Base-by-base conservation (phyloP, 2,888 invertebrate species). In the Cheiracanthium punctorium region DNA sequence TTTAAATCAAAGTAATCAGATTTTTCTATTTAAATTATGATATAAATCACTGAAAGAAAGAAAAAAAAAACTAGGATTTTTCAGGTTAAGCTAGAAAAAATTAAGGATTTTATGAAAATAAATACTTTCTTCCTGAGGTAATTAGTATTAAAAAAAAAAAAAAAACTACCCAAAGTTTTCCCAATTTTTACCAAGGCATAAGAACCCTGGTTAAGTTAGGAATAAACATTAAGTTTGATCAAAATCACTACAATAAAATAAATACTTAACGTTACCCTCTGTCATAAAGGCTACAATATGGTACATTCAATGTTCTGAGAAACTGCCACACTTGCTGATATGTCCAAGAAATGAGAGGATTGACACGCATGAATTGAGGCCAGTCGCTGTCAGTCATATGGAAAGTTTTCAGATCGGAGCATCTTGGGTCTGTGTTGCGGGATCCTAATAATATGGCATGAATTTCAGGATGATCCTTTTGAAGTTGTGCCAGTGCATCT, bases 251-350 rank as follows among this genome's bases (percentile, higher is more conserved):
- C n/a, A 52, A 52, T 52, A 20, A 52, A 52, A 17, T 52, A 20
- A 20, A 8, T 4, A 52, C n/a, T 2, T n/a, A n/a, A 32, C 1
- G 0, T 93, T 93, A 96, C 93, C 99, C 99, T 91, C 93, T 92
- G 91, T 98, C 96, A 91, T 99, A 99, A 0, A 99, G 93, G 43
- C 93, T 93, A 91, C 99, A 99, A 91, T 98, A 99, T 29, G 97
- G 96, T 80, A 99, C 94, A 85, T 94, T 93, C 75, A 95, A 93
- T 65, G 93, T 93, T 29, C 96, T 92, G 5, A 99, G 93, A 91
- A 97, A 98, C 80, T 94, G 93, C 99, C 99, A 99, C 86, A 99
- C 94, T 90, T 98, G 95, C 32, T 94, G 94, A 91, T 97, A 98
- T 12, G 94, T 94, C 98, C 98, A 99, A 90, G 97, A 94, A n/a